These are phyloP conservation scores for Zootermopsis nevadensis DNA, from an alignment of 2,888 invertebrate species.

Conservation along the genomic window DNA sequence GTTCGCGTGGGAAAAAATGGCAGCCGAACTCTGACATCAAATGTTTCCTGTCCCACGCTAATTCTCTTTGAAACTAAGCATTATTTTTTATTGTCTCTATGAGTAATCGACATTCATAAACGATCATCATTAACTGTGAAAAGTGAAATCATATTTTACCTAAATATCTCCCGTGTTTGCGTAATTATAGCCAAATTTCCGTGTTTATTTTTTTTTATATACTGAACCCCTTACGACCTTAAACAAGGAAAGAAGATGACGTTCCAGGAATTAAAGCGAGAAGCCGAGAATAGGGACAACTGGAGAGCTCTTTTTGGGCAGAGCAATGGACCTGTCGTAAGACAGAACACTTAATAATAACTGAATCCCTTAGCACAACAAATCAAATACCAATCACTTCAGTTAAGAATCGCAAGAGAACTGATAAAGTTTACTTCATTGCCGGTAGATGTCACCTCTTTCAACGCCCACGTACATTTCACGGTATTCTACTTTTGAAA, in stretches of 20 bases:
- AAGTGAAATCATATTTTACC: not conserved
- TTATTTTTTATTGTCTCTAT: not conserved
- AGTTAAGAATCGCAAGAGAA: not conserved
- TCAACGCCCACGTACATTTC: conserved; percentile 25
- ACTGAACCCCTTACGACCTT: too few relatives aligned
- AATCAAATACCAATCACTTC: conserved; percentile 28
- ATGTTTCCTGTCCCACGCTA: not conserved
- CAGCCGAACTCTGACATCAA: not conserved
- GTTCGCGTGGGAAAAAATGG: not conserved
- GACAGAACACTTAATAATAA: too few relatives aligned
- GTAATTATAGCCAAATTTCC: not conserved
- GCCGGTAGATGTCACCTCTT: conserved; percentile 38
- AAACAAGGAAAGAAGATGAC: too few relatives aligned
- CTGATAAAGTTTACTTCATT: conserved; percentile 2
- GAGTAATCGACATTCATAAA: conserved; percentile 13
- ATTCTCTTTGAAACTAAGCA: not conserved
- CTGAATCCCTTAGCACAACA: too few relatives aligned
- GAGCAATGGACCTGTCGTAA: too few relatives aligned
- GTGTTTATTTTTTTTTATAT: not conserved
- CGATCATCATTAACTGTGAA: not conserved
- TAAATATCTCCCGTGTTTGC: not conserved
- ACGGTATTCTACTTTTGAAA: not conserved
- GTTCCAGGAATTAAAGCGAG: too few relatives aligned
- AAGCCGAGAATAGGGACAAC: too few relatives aligned
- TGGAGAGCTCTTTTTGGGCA: too few relatives aligned